Conservation (phyloP, 2,113 vertebrate species). For the Cyrtonyx montezumae region DNA sequence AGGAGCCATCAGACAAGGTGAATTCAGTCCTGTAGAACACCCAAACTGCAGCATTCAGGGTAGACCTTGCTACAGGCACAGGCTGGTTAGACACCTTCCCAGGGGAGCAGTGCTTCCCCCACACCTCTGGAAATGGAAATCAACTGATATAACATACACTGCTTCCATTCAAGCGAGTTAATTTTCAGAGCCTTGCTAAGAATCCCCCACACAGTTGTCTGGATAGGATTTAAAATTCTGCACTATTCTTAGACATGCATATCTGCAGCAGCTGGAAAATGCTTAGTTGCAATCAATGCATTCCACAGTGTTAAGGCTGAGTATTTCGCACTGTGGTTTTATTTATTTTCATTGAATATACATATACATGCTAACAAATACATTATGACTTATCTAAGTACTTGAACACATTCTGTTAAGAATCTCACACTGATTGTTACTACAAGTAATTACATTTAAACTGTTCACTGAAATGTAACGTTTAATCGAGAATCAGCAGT, state of each 20-base stretch:
- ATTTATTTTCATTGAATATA: background rate
- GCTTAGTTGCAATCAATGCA: conserved; percentile 9
- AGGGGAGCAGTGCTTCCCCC: background rate
- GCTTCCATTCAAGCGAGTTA: background rate
- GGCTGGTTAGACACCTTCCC: conserved; percentile 8
- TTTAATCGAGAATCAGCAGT: background rate
- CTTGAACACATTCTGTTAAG: background rate
- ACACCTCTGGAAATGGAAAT: background rate
- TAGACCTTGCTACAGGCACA: background rate
- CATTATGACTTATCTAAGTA: background rate
- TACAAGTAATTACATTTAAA: background rate
- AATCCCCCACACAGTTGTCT: conserved; percentile 68
- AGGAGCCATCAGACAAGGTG: conserved; percentile 28
- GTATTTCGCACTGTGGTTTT: background rate
- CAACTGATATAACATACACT: background rate
- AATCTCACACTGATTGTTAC: background rate
- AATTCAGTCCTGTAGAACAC: background rate
- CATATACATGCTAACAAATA: no score
- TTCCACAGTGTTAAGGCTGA: conserved; percentile 6
- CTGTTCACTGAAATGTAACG: background rate
- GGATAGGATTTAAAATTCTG: conserved; percentile 43
- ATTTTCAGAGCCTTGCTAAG: conserved; percentile 50
- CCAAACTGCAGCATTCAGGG: background rate
- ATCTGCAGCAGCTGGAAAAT: conserved; percentile 65
- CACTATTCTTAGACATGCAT: conserved; percentile 66